A percentile compares a stretch with the other conserved stretches of the same genome.
Evolutionary conservation across 2,797 vertebrate species (phyloP).

Genomic region (Cynodonichthys magdalenae): DNA sequence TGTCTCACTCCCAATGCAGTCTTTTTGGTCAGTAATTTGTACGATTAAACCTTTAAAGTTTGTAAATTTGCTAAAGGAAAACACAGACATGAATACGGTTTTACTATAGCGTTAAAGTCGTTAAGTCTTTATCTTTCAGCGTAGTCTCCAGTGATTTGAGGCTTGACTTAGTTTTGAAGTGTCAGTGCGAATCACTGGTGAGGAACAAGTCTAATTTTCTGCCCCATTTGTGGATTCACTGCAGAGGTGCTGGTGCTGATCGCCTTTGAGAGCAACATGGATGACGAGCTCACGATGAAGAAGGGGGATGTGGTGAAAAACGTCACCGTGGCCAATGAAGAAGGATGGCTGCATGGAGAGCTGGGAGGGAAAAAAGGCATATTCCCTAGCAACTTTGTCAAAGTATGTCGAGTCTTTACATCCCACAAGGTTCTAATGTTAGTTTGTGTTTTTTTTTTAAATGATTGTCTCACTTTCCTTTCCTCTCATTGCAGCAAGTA

Average conservation of each 20-base stretch:
- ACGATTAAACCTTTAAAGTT: neutral
- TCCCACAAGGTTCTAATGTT: neutral
- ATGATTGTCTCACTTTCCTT: neutral
- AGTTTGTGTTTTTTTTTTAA: neutral
- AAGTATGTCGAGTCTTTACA: slow-evolving; percentile 72
- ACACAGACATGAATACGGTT: neutral
- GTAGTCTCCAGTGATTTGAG: slow-evolving; percentile 6
- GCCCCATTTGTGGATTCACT: slow-evolving; percentile 48
- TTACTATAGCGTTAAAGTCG: neutral
- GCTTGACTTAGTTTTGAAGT: slow-evolving; percentile 32
- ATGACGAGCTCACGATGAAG: slow-evolving; percentile 81
- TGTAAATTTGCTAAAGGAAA: neutral
- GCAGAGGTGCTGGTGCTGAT: slow-evolving; percentile 87
- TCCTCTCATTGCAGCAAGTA: slow-evolving; percentile 73
- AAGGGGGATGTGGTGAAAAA: slow-evolving; percentile 85
- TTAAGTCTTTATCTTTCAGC: neutral
- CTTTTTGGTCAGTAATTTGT: neutral
- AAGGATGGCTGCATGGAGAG: slow-evolving; percentile 88
- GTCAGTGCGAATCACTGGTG: slow-evolving; percentile 45
- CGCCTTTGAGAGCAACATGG: slow-evolving; percentile 80
- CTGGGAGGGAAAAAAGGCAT: slow-evolving; percentile 81
- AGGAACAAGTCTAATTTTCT: slow-evolving; percentile 56
- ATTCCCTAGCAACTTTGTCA: slow-evolving; percentile 84
- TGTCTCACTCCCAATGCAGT: neutral
- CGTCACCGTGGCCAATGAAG: slow-evolving; percentile 74